Evolutionary conservation across 1,140 invertebrate species (phyloP), one percentile per base, ranked within the genome.

Genomic region (Hestina assimilis): DNA sequence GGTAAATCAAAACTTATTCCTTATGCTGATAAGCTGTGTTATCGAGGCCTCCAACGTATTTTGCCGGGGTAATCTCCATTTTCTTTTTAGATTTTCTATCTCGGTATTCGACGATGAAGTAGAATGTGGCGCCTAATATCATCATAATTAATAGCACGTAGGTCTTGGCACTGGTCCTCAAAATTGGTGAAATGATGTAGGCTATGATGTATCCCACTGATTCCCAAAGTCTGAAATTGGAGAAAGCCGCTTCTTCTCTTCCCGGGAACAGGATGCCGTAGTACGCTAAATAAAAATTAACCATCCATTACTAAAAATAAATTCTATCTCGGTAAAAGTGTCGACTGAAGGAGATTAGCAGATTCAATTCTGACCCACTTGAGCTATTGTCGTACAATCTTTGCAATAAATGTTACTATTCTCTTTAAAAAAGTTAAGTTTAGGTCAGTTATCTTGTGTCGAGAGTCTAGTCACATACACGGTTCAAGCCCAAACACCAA

Each of bases 161-260:
- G 0, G 97, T 84, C 76, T 97, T 97, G 5, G 91, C 85, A 28
- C 92, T 89, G 0, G 95, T 95, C 63, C 94, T 93, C n/a, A 97
- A 77, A 69, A 93, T 93, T 2, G 95, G 93, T 26, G 92, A 95
- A 33, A 94, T 92, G 12, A 93, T 89, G 72, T 97, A 98, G 5
- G 95, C 95, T 47, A 97, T 92, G 19, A 97, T 95, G 55, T 96
- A 96, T 17, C 97, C 97, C 2, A 96, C 91, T 9, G 95, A 95
- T 79, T 98, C 96, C 94, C 97, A 96, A 9, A 98, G 89, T 4
- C 96, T 92, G 82, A 97, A 98, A 79, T 97, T 98, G 26, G 96
- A 95, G 82, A 97, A 98, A 0, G 96, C 96, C 1, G 97, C 94
- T 79, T 98, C 97, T 81, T 97, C 93, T 66, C 93, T 92, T 6